phyloP scores from a whole-genome alignment of 2,888 invertebrate species.

The Acheta domesticus region DNA sequence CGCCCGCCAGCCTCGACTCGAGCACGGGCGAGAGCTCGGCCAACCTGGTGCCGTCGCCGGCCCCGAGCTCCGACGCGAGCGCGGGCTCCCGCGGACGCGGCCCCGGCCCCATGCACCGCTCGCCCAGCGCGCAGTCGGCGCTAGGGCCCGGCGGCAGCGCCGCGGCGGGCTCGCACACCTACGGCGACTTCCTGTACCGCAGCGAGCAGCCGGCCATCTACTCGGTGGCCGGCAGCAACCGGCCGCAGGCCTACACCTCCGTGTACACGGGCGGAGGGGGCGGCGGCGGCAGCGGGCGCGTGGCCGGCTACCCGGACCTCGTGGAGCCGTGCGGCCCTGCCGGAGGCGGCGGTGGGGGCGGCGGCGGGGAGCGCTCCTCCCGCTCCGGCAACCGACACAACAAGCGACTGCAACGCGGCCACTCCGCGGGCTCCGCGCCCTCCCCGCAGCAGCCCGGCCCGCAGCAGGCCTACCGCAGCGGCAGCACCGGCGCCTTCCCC shows the following conservation, averaged over 20 bases:
- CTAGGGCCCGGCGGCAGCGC: conserved; percentile 40
- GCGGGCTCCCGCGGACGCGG: conserved; percentile 53
- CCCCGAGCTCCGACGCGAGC: conserved; percentile 52
- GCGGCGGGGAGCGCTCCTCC: background rate
- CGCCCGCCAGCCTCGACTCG: conserved; percentile 52
- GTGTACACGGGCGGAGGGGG: conserved; percentile 59
- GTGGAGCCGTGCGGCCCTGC: conserved; percentile 43
- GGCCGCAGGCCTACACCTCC: conserved; percentile 67
- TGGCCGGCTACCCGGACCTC: conserved; percentile 63
- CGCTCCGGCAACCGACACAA: conserved; percentile 26
- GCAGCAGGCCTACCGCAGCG: conserved; percentile 63
- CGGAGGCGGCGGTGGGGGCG: background rate
- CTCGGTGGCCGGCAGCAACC: conserved; percentile 69
- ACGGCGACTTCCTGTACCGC: conserved; percentile 50
- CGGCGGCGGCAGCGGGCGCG: conserved; percentile 58
- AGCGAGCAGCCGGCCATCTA: conserved; percentile 66
- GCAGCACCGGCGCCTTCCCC: conserved; percentile 64
- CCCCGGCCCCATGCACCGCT: conserved; percentile 40
- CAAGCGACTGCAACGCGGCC: conserved; percentile 56
- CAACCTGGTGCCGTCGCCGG: conserved; percentile 54
- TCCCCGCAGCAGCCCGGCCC: conserved; percentile 52
- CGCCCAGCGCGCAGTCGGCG: conserved; percentile 22
- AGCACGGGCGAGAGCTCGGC: conserved; percentile 46
- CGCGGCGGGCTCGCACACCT: conserved; percentile 43
- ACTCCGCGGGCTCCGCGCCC: conserved; percentile 48